Base-by-base conservation (phyloP, 2,888 invertebrate genomes). In the Hydropsyche betteni region DNA sequence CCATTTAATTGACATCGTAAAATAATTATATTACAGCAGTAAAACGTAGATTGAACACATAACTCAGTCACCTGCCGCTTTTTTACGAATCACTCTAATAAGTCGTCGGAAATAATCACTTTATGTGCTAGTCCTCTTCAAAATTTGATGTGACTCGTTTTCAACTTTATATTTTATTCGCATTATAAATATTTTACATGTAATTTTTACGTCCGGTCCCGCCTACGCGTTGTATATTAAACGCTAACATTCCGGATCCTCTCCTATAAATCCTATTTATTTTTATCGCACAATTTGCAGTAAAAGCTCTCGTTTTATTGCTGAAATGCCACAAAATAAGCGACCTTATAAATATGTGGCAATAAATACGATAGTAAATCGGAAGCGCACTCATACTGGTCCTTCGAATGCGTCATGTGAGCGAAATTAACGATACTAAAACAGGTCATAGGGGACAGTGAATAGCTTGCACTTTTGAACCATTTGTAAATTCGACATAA, bases 271-370 rank as follows among this genome's bases (percentile, higher is more conserved):
- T 64, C 36, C 64, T 36, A 64, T 64, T 64, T 64, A 64, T 64
- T 64, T 64, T 64, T 64, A 64, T 64, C 64, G n/a, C 36, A 64
- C 64, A 64, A 64, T 64, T 64, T 64, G 64, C 64, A 64, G 64
- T 64, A 64, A 64, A 64, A 64, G 34, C 36, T 44, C 33, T 33
- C 64, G 44, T 34, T 64, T 64, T 64, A 64, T 64, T 64, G 64
- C 64, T 64, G 34, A 64, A 64, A 64, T 64, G 36, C 64, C 64
- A 36, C 64, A 36, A 64, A 64, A 64, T 64, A 36, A 64, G 36
- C 36, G 64, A 64, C 36, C 36, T 34, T n/a, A 64, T 64, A 64
- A 33, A 58, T 58, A 58, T 58, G 58, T 24, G 8, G 58, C 24
- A 58, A 3, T 58, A 58, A 58, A 58, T 58, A 58, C 58, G 53